phyloP scores from a whole-genome alignment of 2,888 invertebrate species.

The Busseola fusca region DNA sequence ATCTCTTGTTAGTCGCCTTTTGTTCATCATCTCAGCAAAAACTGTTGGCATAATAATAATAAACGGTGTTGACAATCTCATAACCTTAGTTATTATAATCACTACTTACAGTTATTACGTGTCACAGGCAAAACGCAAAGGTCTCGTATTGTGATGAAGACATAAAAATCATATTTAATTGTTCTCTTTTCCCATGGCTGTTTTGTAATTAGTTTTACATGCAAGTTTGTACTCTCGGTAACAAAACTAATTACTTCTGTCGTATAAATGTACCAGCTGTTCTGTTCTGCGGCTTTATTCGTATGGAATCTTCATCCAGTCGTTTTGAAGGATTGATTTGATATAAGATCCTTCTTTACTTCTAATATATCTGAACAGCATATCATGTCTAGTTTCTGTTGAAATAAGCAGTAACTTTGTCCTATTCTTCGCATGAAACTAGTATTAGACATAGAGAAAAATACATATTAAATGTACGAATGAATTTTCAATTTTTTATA shows the following conservation, averaged over 20 bases:
- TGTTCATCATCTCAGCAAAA: conserved; percentile 14
- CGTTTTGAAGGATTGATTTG: no score
- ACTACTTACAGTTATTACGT: conserved; percentile 44
- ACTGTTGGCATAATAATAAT: conserved; percentile 23
- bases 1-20: neutral
- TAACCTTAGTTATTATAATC: conserved; percentile 42
- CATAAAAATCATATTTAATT: conserved; percentile 60
- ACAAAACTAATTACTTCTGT: conserved; percentile 5
- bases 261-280: neutral
- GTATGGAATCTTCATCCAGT: neutral
- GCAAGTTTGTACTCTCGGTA: conserved; percentile 45
- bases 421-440: neutral
- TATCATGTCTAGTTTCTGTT: neutral
- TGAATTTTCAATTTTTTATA: no score
- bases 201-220: conserved; percentile 61
- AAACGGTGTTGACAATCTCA: conserved; percentile 37
- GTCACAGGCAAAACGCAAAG: conserved; percentile 57
- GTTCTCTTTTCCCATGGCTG: conserved; percentile 65
- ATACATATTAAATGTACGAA: no score
- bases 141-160: conserved; percentile 52
- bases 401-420: neutral
- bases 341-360: no score
- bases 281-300: neutral
- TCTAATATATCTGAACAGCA: neutral
- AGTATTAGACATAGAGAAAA: no score